Percentiles rank a stretch among this genome's conserved stretches.
These are phyloP conservation scores for Dermatophagoides farinae DNA, from an alignment of 1,140 invertebrate species.

Conservation along the genomic window DNA sequence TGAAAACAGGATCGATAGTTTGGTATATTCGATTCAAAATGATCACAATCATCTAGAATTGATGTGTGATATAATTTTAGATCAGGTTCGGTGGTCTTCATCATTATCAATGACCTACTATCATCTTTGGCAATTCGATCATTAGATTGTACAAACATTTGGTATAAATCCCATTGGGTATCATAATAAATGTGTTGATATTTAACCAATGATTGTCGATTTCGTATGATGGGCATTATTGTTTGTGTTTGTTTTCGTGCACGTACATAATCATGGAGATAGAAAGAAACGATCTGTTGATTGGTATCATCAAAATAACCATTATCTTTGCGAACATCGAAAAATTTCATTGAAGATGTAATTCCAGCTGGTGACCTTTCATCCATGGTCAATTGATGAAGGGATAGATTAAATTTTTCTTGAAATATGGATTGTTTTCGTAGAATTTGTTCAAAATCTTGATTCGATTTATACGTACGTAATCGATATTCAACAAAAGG, in stretches of 20 bases:
- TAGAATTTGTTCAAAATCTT: background rate
- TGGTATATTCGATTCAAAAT: conserved; percentile 2
- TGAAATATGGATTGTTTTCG: background rate
- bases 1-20: background rate
- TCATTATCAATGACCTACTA: conserved; percentile 36
- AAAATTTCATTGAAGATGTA: conserved; percentile 32
- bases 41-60: background rate
- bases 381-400: background rate
- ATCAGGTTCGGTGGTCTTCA: conserved; percentile 46
- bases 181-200: conserved; percentile 18
- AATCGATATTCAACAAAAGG: conserved; percentile 38
- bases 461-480: conserved; percentile 24
- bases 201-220: conserved; percentile 36
- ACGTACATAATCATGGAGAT: conserved; percentile 50
- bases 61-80: conserved; percentile 29
- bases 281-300: conserved; percentile 53
- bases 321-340: conserved; percentile 50
- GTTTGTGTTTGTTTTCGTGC: conserved; percentile 38
- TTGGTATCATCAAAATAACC: conserved; percentile 56
- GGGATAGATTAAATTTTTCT: background rate
- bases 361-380: background rate
- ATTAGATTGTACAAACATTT: conserved; percentile 37
- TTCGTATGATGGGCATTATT: conserved; percentile 36
- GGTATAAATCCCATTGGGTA: conserved; percentile 31
- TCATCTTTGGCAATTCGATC: background rate